phyloP scores from a whole-genome alignment of 2,113 vertebrate genomes.

The Leptobrachium ailaonicum region DNA sequence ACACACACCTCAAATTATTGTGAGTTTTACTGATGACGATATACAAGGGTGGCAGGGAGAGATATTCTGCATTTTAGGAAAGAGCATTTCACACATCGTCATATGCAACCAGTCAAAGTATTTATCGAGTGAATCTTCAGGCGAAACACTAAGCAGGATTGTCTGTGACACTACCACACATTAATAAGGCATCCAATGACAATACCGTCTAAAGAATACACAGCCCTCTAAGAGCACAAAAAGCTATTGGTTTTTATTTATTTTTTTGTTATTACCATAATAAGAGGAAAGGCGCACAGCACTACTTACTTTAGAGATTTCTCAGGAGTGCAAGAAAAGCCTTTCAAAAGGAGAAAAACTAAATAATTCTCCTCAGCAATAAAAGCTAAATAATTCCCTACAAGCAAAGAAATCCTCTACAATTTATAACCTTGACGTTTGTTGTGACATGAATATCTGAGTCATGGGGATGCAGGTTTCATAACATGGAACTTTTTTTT shows the following conservation, averaged over 20 bases:
- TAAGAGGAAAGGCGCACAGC: not conserved
- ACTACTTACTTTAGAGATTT: slow-evolving; percentile 22
- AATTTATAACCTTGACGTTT: slow-evolving; percentile 45
- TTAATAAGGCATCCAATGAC: not conserved
- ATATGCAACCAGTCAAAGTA: slow-evolving; percentile 14
- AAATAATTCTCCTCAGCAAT: slow-evolving; percentile 40
- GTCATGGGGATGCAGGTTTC: slow-evolving; percentile 42
- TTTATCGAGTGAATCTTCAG: not conserved
- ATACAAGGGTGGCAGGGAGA: too few relatives aligned
- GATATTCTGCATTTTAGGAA: too few relatives aligned
- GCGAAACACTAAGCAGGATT: not conserved
- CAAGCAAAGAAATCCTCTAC: slow-evolving; percentile 38
- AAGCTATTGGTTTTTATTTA: not conserved
- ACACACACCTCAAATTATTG: too few relatives aligned
- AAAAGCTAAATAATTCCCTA: slow-evolving; percentile 46
- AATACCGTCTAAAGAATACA: not conserved
- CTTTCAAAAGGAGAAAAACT: slow-evolving; percentile 32
- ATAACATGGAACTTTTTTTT: slow-evolving; percentile 34
- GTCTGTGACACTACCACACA: not conserved
- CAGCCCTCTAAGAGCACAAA: slow-evolving; percentile 3
- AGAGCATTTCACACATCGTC: too few relatives aligned
- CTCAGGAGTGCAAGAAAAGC: slow-evolving; percentile 37
- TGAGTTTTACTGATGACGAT: too few relatives aligned
- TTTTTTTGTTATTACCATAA: slow-evolving; percentile 15
- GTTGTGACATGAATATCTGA: slow-evolving; percentile 44